phyloP scores from a whole-genome alignment of 2,797 vertebrate genomes.

The Fratercula arctica region DNA sequence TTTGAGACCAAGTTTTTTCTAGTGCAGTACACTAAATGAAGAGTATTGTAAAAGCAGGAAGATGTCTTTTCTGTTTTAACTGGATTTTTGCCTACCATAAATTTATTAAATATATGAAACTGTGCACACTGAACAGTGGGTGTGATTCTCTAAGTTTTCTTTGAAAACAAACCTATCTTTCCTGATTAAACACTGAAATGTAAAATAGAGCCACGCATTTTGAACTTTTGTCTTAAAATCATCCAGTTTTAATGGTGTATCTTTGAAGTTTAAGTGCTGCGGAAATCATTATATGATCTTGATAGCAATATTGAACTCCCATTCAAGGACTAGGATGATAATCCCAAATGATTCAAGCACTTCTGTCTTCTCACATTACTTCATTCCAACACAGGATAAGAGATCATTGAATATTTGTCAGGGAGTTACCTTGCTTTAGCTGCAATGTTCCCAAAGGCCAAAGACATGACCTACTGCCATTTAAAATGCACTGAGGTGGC shows the following conservation, averaged over 20 bases:
- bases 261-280: background rate
- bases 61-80: background rate
- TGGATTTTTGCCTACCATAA: background rate
- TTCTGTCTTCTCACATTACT: background rate
- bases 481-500: background rate
- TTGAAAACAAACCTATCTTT: background rate
- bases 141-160: background rate
- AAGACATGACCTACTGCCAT: background rate
- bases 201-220: background rate
- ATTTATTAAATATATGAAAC: background rate
- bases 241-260: accelerated
- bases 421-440: background rate
- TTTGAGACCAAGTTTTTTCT: background rate
- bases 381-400: background rate
- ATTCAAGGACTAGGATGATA: background rate
- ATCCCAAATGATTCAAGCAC: background rate
- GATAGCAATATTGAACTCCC: background rate
- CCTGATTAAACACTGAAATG: background rate
- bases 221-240: background rate
- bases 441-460: background rate
- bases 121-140: background rate
- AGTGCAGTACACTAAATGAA: background rate
- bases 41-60: background rate
- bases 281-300: background rate
- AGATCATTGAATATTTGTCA: background rate